Evolutionary conservation across 2,888 invertebrate genomes (phyloP), one percentile per base, ranked within the genome.

Genomic region (Acronicta aceris): DNA sequence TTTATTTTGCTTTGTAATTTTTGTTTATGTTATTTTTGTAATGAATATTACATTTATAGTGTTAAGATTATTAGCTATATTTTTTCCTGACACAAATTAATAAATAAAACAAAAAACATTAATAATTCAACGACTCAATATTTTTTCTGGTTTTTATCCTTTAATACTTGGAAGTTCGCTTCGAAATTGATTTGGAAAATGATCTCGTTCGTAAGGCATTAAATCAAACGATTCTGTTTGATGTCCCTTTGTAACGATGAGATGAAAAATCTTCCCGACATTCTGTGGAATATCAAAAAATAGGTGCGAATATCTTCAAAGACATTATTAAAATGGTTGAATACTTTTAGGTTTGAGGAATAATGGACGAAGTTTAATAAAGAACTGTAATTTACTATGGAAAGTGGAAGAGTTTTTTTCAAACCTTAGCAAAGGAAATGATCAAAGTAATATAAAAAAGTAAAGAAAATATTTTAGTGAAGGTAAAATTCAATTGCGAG

Each of bases 221-320:
- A 61, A 67, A 58, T 64, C 43, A 65, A 77, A 68, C 59, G 55
- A 36, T 64, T 64, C 40, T 59, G 63, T 77, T 77, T 71, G 67
- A 76, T 71, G 65, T 65, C 27, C 53, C 46, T 17, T 41, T 62
- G 50, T 76, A 71, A 61, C 57, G 65, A 71, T 67, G 62, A 65
- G 71, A 71, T 67, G 53, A 76, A 67, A 65, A 74, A 63, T 65
- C 54, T 33, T 59, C 67, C 48, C 46, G 62, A 54, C 43, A 47
- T 61, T 49, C 55, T 49, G 15, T 50, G 17, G 54, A 70, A 55
- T 59, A 64, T 73, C 63, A 17, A 12, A 69, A 61, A 56, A 47
- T 45, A 33, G 15, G 12, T 54, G 16, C 27, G 12, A 42, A 27
- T 55, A 43, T 47, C 47, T 58, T 54, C 3, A 27, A 9, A 7